Evolutionary conservation across 1,140 invertebrate species (phyloP), one percentile per base, ranked within the genome.

Genomic region (Frieseomelitta varia): DNA sequence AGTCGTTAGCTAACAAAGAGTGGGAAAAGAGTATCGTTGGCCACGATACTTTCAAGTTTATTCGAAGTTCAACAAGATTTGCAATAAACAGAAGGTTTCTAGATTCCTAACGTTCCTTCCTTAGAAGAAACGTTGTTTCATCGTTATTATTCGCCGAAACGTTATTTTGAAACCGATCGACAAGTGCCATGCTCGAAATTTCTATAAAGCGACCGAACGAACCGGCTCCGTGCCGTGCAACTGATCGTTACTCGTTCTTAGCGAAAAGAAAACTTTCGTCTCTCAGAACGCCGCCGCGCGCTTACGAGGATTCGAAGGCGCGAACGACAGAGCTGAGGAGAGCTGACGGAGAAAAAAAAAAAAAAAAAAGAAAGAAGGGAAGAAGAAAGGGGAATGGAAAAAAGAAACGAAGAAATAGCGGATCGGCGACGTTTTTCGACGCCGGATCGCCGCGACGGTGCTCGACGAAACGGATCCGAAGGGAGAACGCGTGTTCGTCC

Each of bases 211-310:
- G 78, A 81, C 58, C 65, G 51, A 71, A 68, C 24, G 34, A 8
- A 56, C n/a, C 65, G 68, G 12, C 51, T 79, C 80, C 79, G 79
- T 89, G 91, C 89, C 71, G 91, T 92, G 91, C 88, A 92, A 92
- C 84, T 91, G 91, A 91, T 92, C 89, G 93, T 93, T 93, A 92
- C 90, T 89, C 90, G 91, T 92, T 92, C 89, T 91, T 91, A 93
- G 89, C 87, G 69, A 79, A 30, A n/a, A n/a, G n/a, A n/a, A 30
- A 92, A 91, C 86, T 88, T 91, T 92, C 88, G 90, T 91, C 91
- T 89, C 56, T 79, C 65, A 65, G 87, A 90, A 85, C 69, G 76
- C 79, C 80, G 73, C 47, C 79, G 82, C 85, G 86, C 84, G 84
- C 79, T 84, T 77, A 74, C 71, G n/a, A 74, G 67, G 53, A 67